Evolutionary conservation across 2,888 invertebrate genomes (phyloP).

Genomic region (Eurytoma californica): DNA sequence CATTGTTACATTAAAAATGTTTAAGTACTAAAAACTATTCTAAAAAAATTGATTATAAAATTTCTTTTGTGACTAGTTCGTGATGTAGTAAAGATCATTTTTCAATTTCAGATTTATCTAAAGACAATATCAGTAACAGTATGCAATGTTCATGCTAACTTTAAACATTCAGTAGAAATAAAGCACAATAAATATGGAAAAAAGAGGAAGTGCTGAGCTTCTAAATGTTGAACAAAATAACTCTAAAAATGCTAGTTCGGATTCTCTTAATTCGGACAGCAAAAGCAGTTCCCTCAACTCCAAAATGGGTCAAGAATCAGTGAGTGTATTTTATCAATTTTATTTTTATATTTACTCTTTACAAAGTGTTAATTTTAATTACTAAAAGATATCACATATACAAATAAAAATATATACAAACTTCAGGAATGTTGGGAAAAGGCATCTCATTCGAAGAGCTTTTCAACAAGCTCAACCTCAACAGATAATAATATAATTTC

Average conservation of each 20-base stretch:
- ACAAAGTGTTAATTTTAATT: conserved; percentile 51
- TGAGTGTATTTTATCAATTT: conserved; percentile 75
- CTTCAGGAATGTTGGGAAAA: conserved; percentile 79
- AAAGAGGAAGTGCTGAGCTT: conserved; percentile 81
- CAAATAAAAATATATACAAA: conserved; percentile 57
- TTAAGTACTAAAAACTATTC: too few species aligned
- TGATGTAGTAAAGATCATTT: neutral
- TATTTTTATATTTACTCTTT: conserved; percentile 60
- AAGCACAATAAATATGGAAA: conserved; percentile 77
- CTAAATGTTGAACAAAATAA: conserved; percentile 80
- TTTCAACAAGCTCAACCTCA: conserved; percentile 80
- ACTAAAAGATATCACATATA: neutral
- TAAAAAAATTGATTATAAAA: too few species aligned
- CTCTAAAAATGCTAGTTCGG: conserved; percentile 87
- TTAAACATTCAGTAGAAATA: conserved; percentile 25
- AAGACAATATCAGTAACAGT: conserved; percentile 13
- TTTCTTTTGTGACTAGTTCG: neutral
- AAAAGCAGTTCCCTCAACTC: conserved; percentile 91
- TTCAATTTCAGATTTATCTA: neutral
- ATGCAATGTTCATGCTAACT: conserved; percentile 41
- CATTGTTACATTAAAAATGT: neutral
- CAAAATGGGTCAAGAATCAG: conserved; percentile 88
- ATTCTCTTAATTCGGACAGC: conserved; percentile 88
- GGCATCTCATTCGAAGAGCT: conserved; percentile 80
- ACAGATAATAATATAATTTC: conserved; percentile 80